Base-by-base conservation (phyloP, 2,888 invertebrate species). In the Phalangium opilio region DNA sequence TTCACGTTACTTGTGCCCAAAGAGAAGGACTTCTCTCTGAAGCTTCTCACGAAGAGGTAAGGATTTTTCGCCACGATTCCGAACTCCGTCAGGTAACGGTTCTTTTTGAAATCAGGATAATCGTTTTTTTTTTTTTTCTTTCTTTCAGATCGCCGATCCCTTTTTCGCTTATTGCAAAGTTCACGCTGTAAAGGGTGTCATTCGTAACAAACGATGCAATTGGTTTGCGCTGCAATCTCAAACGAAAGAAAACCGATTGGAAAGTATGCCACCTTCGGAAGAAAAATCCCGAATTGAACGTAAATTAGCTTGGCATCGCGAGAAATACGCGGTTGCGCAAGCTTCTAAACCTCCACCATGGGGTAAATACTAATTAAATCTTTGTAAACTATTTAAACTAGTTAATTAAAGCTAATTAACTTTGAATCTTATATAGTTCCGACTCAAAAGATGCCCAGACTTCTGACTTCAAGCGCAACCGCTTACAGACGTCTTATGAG, bases 1-100 rank as follows among this genome's bases (percentile, higher is more conserved):
- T 96, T 66, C 98, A 98, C 67, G 93, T 93, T 36, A 95, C 95
- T 11, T 98, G 89, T 70, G 93, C 93, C 1, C 93, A 95, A 68
- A 77, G 84, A 32, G 86, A 89, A 59, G 95, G 95, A 1, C 73
- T 91, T 44, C 67, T 95, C 42, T 89, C 90, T 0, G 93, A 95
- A 66, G 87, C 90, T 0, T 85, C 65, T 11, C 64, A 64, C 12
- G 69, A 68, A 54, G 67, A 67, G 57, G 64, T 63, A 39, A 58
- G 59, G 48, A n/a, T n/a, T n/a, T n/a, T n/a, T n/a, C n/a, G n/a
- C n/a, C n/a, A n/a, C n/a, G n/a, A 34, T 34, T 34, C 14, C 2
- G 4, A 5, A 34, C 5, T n/a, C 2, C 14, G 2, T 34, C 3
- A 34, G 12, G 3, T 3, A 14, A 5, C 12, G 12, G 35, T 12